phyloP scores from a whole-genome alignment of 2,113 vertebrate species.

The Platysternon megacephalum region DNA sequence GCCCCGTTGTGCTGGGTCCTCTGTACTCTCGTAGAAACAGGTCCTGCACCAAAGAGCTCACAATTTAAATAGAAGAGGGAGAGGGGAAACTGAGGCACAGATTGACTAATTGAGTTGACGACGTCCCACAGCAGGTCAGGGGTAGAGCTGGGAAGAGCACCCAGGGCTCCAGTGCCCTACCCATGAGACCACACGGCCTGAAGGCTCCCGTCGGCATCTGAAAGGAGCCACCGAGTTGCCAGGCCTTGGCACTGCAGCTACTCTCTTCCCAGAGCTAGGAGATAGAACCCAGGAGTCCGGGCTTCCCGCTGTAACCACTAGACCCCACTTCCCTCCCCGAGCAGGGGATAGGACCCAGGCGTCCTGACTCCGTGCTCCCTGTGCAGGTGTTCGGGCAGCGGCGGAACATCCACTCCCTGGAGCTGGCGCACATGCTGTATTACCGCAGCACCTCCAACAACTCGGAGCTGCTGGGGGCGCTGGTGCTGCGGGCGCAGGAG shows the following conservation, averaged over 20 bases:
- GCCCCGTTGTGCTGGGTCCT: not conserved
- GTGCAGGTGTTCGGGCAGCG: conserved; percentile 73
- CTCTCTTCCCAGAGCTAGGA: not conserved
- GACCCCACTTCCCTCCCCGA: not conserved
- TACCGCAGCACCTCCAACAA: conserved; percentile 79
- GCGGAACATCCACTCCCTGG: conserved; percentile 73
- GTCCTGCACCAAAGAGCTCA: not conserved
- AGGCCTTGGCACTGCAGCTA: not conserved
- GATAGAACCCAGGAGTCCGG: not conserved
- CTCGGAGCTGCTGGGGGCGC: conserved; percentile 71
- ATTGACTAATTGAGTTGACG: not conserved
- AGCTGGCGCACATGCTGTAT: conserved; percentile 79
- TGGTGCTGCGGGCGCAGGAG: conserved; percentile 72
- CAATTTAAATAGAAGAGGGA: not conserved
- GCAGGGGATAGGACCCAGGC: not conserved
- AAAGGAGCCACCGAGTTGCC: not conserved
- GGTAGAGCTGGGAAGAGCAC: too few species aligned
- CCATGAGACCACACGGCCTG: not conserved
- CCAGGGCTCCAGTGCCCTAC: not conserved
- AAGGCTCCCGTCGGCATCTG: not conserved
- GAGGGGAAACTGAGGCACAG: not conserved
- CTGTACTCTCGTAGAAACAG: not conserved
- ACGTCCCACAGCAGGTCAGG: not conserved
- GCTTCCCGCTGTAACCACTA: not conserved
- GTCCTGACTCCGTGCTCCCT: not conserved